A percentile compares a stretch with the other conserved stretches of the same genome.
phyloP scores from a whole-genome alignment of 2,113 vertebrate genomes.

The Crotalus tigris region DNA sequence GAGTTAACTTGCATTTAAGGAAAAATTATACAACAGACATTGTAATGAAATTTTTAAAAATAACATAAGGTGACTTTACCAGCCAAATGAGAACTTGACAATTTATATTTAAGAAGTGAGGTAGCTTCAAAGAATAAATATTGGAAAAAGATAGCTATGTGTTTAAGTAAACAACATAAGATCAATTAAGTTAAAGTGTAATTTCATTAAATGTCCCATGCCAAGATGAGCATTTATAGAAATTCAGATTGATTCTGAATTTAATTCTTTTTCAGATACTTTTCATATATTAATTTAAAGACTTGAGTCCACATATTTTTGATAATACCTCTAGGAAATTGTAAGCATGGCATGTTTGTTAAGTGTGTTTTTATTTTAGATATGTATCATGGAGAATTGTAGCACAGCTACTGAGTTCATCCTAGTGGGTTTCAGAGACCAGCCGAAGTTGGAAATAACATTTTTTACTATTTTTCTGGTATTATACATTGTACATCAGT shows the following conservation, averaged over 20 bases:
- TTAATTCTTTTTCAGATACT: not conserved
- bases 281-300: not conserved
- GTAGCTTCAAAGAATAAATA: not conserved
- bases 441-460: not conserved
- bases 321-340: not conserved
- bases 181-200: not conserved
- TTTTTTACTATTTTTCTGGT: not conserved
- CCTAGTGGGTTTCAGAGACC: not conserved
- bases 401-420: not conserved
- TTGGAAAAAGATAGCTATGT: not conserved
- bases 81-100: not conserved
- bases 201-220: not conserved
- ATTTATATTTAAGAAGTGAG: not conserved
- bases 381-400: not conserved
- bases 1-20: not conserved
- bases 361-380: not conserved
- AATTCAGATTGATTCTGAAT: not conserved
- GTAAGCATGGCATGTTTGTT: not conserved
- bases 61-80: not conserved
- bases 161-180: not conserved
- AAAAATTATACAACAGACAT: not conserved
- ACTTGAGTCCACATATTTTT: not conserved
- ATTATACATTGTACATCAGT: not conserved
- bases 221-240: not conserved
- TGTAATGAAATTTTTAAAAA: not conserved